A percentile compares a stretch with the other conserved stretches of the same genome.
phyloP scores from a whole-genome alignment of 2,888 invertebrate species.

The Polydrusus pterygomalis region DNA sequence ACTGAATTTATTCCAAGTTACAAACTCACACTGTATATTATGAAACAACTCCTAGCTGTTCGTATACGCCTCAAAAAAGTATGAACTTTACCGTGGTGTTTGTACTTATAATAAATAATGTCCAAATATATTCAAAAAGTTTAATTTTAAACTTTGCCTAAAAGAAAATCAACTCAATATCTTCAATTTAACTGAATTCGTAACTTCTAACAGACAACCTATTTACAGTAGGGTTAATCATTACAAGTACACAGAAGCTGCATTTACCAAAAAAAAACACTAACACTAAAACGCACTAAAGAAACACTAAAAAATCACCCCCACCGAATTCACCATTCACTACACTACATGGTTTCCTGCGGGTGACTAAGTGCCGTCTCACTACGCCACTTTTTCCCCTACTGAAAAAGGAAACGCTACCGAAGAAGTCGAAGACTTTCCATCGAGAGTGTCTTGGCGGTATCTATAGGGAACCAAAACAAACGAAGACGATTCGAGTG shows the following conservation, averaged over 20 bases:
- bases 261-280: slow-evolving; percentile 32
- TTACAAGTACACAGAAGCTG: not conserved
- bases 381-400: slow-evolving; percentile 25
- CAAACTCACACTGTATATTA: no score
- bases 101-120: no score
- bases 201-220: no score
- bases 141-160: no score
- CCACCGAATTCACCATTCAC: slow-evolving; percentile 31
- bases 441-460: slow-evolving; percentile 49
- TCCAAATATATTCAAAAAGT: no score
- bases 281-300: slow-evolving; percentile 13
- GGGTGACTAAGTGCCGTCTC: slow-evolving; percentile 25
- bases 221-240: no score
- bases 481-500: slow-evolving; percentile 53
- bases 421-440: slow-evolving; percentile 52
- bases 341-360: slow-evolving; percentile 40
- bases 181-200: no score
- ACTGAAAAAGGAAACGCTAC: slow-evolving; percentile 43
- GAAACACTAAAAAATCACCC: slow-evolving; percentile 23
- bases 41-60: no score
- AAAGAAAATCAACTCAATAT: no score
- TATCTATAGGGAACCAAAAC: slow-evolving; percentile 47
- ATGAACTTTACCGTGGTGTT: no score
- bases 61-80: no score
- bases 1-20: no score